Evolutionary conservation across 2,797 vertebrate genomes (phyloP), one percentile per base, ranked within the genome.

Genomic region (Liparis tanakae): DNA sequence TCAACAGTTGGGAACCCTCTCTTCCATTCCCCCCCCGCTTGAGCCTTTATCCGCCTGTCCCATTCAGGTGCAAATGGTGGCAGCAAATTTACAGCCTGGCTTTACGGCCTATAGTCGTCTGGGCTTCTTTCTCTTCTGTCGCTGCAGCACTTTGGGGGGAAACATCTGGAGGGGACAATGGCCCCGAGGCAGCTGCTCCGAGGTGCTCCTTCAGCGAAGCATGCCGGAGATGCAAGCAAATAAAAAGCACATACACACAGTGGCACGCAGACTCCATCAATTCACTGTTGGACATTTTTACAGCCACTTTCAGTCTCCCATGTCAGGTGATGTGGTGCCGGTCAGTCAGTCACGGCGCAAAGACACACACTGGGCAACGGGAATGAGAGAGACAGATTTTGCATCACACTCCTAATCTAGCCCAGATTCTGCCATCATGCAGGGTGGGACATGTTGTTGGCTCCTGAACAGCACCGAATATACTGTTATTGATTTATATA

Each of bases 151-250:
- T 83, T 70, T 92, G 86, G 87, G 85, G 85, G 84, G 82, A 87
- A 91, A 92, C 90, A 93, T 91, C 91, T 92, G 90, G 87, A 84
- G 64, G 70, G 51, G 80, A 90, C 89, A 90, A 88, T 74, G 78
- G 64, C 48, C 82, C 36, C 0, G 5, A 37, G 67, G 58, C 66
- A 22, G 75, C 50, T 14, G 59, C 64, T 71, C 77, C 39, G 34
- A 55, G 39, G 55, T 34, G 39, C 83, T 70, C 53, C 72, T 82
- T 87, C 83, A 83, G 55, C 2, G 66, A 87, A 85, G 88, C 85
- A 88, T 80, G 86, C 83, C 64, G 57, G 33, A 4, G 69, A 80
- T 54, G 3, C 44, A 61, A 0, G 20, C 65, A 76, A 84, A 65
- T 78, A 70, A 60, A 44, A 59, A 10, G 1, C 57, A 71, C 69